Evolutionary conservation across 1,140 invertebrate genomes (phyloP).

Genomic region (Trypoxylus dichotomus): DNA sequence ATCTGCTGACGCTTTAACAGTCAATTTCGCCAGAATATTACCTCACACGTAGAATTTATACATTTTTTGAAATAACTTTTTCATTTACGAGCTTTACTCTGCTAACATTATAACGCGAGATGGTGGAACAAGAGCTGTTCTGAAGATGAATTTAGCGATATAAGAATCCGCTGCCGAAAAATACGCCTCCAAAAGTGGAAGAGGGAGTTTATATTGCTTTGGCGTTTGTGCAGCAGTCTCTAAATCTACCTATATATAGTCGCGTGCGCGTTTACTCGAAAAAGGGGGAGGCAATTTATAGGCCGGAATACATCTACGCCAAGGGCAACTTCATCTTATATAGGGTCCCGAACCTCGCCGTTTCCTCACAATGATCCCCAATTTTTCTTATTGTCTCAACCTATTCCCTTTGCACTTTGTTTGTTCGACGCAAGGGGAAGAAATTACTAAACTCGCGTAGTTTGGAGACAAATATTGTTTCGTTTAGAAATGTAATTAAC

Average conservation of each 20-base stretch:
- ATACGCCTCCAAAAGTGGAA: not conserved
- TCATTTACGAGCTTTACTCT: not conserved
- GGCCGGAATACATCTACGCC: slow-evolving; percentile 27
- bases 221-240: slow-evolving; percentile 11
- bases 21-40: too few species aligned
- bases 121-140: not conserved
- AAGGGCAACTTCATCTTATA: slow-evolving; percentile 29
- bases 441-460: not conserved
- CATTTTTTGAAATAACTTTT: not conserved
- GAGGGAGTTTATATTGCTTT: slow-evolving; percentile 9
- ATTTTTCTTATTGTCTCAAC: slow-evolving; percentile 30
- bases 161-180: not conserved
- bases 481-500: not conserved
- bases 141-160: slow-evolving; percentile 4
- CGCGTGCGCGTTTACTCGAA: not conserved
- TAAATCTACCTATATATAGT: slow-evolving; percentile 21
- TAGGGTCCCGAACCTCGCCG: slow-evolving; percentile 17
- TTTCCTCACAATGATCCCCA: slow-evolving; percentile 28
- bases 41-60: too few species aligned
- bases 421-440: slow-evolving; percentile 10
- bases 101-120: not conserved
- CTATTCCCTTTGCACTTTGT: slow-evolving; percentile 27
- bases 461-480: not conserved
- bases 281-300: slow-evolving; percentile 26
- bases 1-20: too few species aligned